Base-by-base conservation (phyloP, 2,888 invertebrate species). In the Tenthredo mesomela region DNA sequence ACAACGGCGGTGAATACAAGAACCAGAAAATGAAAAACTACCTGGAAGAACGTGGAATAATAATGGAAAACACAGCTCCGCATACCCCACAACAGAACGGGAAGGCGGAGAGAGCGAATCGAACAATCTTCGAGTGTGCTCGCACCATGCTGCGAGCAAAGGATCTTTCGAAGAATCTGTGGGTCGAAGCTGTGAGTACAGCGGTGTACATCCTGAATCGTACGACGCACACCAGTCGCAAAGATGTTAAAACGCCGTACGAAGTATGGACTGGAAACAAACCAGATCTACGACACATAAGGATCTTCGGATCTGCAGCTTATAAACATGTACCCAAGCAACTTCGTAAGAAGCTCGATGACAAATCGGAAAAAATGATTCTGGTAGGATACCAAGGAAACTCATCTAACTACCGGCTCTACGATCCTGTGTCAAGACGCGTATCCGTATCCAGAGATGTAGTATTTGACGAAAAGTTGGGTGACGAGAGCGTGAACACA, bases 61-160 rank as follows among this genome's bases (percentile, higher is more conserved):
- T n/a, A 6, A 85, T 86, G 85, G 85, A 86, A 29, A 86, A 86
- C 61, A 70, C 84, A 10, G 71, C 86, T 21, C 85, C 85, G 21
- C 70, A 86, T 15, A 86, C 86, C 54, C 84, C 85, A 1, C 47
- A 86, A 73, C 86, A 86, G 25, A 86, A 86, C 58, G 86, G 85
- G 58, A 85, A 86, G 84, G 82, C 85, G 5, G 85, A 85, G 82
- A 75, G 86, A 15, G 84, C 58, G 0, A 86, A 86, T 25, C 82
- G 86, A 2, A 85, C 86, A 2, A 86, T 86, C 5, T 71, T 85
- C 70, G 85, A 86, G 18, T 82, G 84, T 37, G 84, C 86, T 15
- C 58, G 86, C n/a, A 84, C 86, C 5, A 86, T 86, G 85, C 15
- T 85, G 5, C 84, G 82, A 9, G 85, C 85, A 10, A 86, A 84